phyloP scores from a whole-genome alignment of 2,888 invertebrate species.

The Idaea dimidiata region DNA sequence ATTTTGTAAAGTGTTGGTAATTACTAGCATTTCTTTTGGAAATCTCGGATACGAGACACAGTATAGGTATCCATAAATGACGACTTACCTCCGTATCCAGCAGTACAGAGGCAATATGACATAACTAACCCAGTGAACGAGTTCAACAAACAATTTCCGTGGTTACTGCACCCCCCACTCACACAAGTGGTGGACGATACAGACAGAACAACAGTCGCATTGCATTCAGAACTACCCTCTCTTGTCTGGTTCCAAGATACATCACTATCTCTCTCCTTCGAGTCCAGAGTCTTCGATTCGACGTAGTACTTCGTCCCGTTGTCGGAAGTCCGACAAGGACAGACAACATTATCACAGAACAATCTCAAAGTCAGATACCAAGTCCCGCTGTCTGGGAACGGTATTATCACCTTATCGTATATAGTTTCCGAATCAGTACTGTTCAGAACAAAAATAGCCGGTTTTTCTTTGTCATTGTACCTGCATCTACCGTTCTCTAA shows the following conservation, averaged over 20 bases:
- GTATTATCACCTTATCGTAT: constrained; percentile 83
- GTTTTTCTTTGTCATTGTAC: constrained; percentile 71
- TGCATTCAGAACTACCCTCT: constrained; percentile 72
- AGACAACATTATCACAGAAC: constrained; percentile 82
- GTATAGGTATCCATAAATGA: too few relatives aligned
- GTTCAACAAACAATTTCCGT: constrained; percentile 89
- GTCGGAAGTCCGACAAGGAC: constrained; percentile 69
- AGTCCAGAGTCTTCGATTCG: constrained; percentile 52
- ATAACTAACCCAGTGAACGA: constrained; percentile 88
- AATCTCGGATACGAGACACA: too few relatives aligned
- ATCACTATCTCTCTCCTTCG: constrained; percentile 41
- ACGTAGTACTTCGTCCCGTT: constrained; percentile 74
- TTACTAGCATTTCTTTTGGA: too few relatives aligned
- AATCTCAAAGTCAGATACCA: constrained; percentile 90
- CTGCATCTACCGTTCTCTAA: constrained; percentile 82
- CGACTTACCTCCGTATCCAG: constrained; percentile 85
- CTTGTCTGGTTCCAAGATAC: constrained; percentile 68
- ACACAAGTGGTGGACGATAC: constrained; percentile 89
- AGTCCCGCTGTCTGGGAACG: constrained; percentile 90
- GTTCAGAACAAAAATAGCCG: constrained; percentile 83
- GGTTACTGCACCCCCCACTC: constrained; percentile 86
- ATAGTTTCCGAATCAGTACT: constrained; percentile 83
- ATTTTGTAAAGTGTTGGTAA: too few relatives aligned
- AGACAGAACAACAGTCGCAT: constrained; percentile 84
- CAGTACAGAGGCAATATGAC: constrained; percentile 86